phyloP scores from a whole-genome alignment of 92 coral and sea anemone species.

The Palythoa heliodiscus region DNA sequence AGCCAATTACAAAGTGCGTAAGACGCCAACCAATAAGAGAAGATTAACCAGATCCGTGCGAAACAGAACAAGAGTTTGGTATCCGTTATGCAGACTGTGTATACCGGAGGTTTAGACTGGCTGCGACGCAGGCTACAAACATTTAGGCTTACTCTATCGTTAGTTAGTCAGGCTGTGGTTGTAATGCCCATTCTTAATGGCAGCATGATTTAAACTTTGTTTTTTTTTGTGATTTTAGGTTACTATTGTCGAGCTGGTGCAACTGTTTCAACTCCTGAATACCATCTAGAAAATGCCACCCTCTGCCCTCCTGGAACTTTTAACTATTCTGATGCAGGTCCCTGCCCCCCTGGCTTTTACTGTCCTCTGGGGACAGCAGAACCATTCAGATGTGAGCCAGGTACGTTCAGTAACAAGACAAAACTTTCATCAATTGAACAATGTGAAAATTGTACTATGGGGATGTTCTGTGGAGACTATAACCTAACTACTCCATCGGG shows the following conservation, averaged over 20 bases:
- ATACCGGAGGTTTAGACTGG: no score
- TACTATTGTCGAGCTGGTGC: conserved; percentile 99
- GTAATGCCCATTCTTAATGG: no score
- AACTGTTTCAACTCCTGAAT: conserved; percentile 87
- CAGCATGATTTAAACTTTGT: background rate
- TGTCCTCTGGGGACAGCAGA: conserved; percentile 89
- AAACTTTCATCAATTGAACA: conserved; percentile 75
- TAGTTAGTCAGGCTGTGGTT: no score
- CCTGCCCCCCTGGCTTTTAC: conserved; percentile 90
- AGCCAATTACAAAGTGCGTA: no score
- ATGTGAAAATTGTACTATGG: conserved; percentile 91
- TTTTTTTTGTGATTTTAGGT: conserved; percentile 53
- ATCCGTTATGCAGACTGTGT: no score
- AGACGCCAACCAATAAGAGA: no score
- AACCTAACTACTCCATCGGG: conserved; percentile 77
- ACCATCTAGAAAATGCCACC: conserved; percentile 60
- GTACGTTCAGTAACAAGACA: conserved; percentile 83
- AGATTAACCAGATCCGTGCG: no score
- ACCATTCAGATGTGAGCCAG: conserved; percentile 94
- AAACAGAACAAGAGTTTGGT: no score
- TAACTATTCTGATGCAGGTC: conserved; percentile 96
- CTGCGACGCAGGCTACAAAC: no score
- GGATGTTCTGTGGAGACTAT: conserved; percentile 79
- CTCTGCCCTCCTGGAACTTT: conserved; percentile 92
- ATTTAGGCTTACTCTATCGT: no score